These are phyloP conservation scores for Hylaeus volcanicus DNA, from an alignment of 1,140 invertebrate species.

Conservation along the genomic window DNA sequence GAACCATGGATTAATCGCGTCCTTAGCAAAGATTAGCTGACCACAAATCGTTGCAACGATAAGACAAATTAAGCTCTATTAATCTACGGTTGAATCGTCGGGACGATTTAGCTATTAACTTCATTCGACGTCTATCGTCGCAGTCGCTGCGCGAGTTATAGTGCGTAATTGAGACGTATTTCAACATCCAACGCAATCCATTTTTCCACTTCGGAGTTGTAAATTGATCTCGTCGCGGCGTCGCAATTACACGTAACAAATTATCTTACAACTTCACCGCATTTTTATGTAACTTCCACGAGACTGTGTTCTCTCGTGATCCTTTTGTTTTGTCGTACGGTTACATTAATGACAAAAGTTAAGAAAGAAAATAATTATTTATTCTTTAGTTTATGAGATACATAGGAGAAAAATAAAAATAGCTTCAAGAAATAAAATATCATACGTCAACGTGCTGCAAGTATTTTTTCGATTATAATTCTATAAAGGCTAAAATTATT, in stretches of 20 bases:
- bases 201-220: not conserved
- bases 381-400: too few species aligned
- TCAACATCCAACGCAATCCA: not conserved
- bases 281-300: slow-evolving; percentile 30
- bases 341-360: too few species aligned
- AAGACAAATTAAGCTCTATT: slow-evolving; percentile 10
- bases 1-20: too few species aligned
- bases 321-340: not conserved
- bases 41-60: not conserved
- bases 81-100: not conserved
- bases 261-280: not conserved
- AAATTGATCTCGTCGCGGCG: not conserved
- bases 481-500: too few species aligned
- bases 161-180: not conserved
- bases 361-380: too few species aligned
- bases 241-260: not conserved
- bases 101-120: slow-evolving; percentile 21
- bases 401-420: too few species aligned
- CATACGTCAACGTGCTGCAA: too few species aligned
- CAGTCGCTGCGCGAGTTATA: not conserved
- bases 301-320: not conserved
- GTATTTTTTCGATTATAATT: too few species aligned
- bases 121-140: not conserved
- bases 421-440: too few species aligned
- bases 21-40: not conserved